Evolutionary conservation across 2,888 invertebrate species (phyloP), one percentile per base, ranked within the genome.

Genomic region (Tachina grossa): DNA sequence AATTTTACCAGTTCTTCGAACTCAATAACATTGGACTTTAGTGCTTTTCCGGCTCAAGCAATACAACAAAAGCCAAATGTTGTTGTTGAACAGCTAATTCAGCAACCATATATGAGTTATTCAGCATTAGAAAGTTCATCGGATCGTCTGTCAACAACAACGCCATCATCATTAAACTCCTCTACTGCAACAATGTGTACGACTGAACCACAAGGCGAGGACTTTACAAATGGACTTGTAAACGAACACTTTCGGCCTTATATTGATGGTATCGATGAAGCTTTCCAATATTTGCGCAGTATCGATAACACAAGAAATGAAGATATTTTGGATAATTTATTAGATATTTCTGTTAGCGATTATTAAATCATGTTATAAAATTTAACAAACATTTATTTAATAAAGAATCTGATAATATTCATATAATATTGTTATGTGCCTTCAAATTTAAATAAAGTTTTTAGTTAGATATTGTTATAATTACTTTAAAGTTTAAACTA

Each of bases 331-430:
- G 91, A 92, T 85, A 91, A 90, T 77, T 87, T 92, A 45, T 86
- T 91, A 39, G 91, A 92, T 78, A 91, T 91, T 53, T 90, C 91
- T 63, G 89, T 90, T 68, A 89, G 88, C 78, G 92, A 91, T 80
- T 92, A 90, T 87, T 91, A 84, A 61, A 51, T 1, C 43, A 41
- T 13, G 59, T 14, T 78, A 51, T 51, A 68, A 78, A 55, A 53
- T 71, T 57, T 31, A 16, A n/a, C 1, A 61, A 41, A n/a, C 22
- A 41, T 16, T 19, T 45, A 9, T 16, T 61, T 43, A 65, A 65
- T 65, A 65, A 65, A 49, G 9, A 45, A 9, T 45, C 8, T 31
- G 9, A 31, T 47, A n/a, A 49, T 13, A 63, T 43, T 9, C 9
- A n/a, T 22, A 43, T 16, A 14, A 51, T 51, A 8, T 16, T 51